Base-by-base conservation (phyloP, 2,888 invertebrate genomes). In the Lasioglossum pauxillum region DNA sequence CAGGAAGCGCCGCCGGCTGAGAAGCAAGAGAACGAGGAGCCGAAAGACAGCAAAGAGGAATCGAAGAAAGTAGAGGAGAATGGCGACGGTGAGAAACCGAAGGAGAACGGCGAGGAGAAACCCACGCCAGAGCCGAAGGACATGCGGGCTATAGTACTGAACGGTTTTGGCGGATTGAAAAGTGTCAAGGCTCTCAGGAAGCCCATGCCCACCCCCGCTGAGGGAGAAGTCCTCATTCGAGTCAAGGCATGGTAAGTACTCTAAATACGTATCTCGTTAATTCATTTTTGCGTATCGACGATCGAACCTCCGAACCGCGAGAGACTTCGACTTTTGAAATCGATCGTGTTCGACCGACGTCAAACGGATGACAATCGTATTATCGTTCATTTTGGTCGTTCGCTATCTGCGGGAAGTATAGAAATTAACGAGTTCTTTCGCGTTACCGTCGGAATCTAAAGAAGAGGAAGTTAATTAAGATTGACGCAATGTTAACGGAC, bases 161-260 rank as follows among this genome's bases (percentile, higher is more conserved):
- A 97, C 90, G 97, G 98, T 93, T 98, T 98, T 95, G 98, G 98
- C 67, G 98, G 98, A 71, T 96, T 98, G 87, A 98, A 98, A 95
- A 97, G 97, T 94, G 97, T 98, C 92, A 98, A 98, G 96, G 97
- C 98, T 90, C 96, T 97, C 93, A 98, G 97, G 95, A 97, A 97
- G 94, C 97, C 98, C 44, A 98, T 98, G 95, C 97, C 98, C 67
- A 95, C 97, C 91, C 94, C 96, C 81, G 96, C 96, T 91, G 97
- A 97, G 94, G 97, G 97, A 92, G 97, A 98, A 95, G 97, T 98
- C 88, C 96, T 98, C 85, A 97, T 98, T 93, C 96, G 98, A 91
- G 98, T 98, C 82, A 98, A 97, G 95, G 98, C 98, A 93, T 98
- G 98, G 98, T 98, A 94, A 97, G 98, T 97, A 31, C 53, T 10